These are phyloP conservation scores for Neotoxoptera formosana DNA, from an alignment of 1,140 invertebrate species.

Conservation along the genomic window DNA sequence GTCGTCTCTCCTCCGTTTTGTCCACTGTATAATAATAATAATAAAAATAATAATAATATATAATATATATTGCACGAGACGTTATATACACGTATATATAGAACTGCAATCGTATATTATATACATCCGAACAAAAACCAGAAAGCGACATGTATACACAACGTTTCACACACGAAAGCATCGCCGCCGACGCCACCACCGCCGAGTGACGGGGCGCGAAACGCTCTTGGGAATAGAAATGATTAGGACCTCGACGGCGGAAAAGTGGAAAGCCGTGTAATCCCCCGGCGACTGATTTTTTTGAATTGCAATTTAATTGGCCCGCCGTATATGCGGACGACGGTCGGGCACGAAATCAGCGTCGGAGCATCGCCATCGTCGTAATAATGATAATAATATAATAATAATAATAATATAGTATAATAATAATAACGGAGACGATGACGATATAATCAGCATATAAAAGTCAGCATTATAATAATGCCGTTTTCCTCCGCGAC, in stretches of 20 bases:
- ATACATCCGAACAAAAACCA: not conserved
- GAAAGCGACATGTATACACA: slow-evolving; percentile 39
- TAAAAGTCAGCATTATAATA: slow-evolving; percentile 4
- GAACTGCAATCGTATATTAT: not conserved
- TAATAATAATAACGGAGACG: not conserved
- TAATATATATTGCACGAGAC: not conserved
- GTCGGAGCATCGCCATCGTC: not conserved
- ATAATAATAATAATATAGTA: not conserved
- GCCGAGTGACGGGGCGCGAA: slow-evolving; percentile 26
- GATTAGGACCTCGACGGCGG: slow-evolving; percentile 38
- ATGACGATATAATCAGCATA: slow-evolving; percentile 10
- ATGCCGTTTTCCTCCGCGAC: not conserved
- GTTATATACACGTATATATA: not conserved
- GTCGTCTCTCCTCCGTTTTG: not conserved
- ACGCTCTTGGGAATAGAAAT: slow-evolving; percentile 46
- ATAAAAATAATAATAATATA: not conserved
- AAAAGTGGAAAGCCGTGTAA: slow-evolving; percentile 52
- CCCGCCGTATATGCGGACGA: not conserved
- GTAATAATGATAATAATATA: not conserved
- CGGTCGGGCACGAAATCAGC: not conserved
- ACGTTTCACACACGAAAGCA: slow-evolving; percentile 2
- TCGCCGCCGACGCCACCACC: not conserved
- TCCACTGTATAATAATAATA: not conserved
- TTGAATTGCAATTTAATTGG: slow-evolving; percentile 48
- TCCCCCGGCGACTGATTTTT: slow-evolving; percentile 42